These are phyloP conservation scores for Cirrhinus mrigala DNA, from an alignment of 2,797 vertebrate species.

Conservation along the genomic window DNA sequence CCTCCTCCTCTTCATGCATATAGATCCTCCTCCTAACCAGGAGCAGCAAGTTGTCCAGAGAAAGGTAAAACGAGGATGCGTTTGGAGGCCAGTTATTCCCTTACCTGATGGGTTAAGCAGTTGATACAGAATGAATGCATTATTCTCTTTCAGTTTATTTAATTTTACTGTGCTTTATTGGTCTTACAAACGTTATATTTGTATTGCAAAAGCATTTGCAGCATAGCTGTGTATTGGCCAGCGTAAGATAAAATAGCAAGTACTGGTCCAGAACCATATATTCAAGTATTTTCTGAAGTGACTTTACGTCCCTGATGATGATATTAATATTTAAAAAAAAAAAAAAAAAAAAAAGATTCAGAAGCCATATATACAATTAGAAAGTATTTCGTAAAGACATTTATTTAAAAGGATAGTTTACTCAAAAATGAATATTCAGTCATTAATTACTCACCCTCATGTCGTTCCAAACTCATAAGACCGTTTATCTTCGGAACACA, in stretches of 20 bases:
- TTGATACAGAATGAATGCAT: neutral
- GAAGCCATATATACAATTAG: no score
- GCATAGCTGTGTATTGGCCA: neutral
- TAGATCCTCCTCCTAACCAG: neutral
- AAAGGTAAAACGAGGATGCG: conserved; percentile 37
- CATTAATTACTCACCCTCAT: no score
- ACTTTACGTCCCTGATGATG: neutral
- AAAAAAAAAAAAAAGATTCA: no score
- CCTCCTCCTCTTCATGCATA: neutral
- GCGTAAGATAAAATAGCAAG: neutral
- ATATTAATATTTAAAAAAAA: no score
- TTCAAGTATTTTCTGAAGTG: neutral
- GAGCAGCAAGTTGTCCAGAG: neutral
- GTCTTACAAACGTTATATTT: neutral
- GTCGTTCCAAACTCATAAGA: no score
- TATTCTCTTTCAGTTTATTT: neutral
- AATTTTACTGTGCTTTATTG: neutral
- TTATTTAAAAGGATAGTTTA: no score
- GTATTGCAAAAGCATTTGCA: neutral
- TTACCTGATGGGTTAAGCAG: neutral
- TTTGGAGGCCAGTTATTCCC: conserved; percentile 16
- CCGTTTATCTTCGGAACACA: no score
- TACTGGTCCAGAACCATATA: neutral
- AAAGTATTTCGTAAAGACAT: no score
- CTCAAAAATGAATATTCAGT: no score